Base-by-base conservation (phyloP, 1,140 invertebrate species). In the Bombyx mandarina region DNA sequence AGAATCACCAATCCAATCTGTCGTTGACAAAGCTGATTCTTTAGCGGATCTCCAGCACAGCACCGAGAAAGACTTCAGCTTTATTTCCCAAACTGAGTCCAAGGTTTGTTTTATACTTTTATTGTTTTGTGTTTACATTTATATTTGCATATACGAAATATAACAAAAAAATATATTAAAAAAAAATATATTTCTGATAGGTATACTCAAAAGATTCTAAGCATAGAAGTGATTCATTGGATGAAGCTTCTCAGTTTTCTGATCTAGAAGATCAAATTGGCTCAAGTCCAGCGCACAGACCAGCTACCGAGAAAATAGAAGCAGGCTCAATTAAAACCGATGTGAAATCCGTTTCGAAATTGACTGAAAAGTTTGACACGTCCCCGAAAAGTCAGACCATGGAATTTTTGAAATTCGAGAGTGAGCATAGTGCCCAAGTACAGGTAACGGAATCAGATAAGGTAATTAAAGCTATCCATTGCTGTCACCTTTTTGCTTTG, bases 241-340 rank as follows among this genome's bases (percentile, higher is more conserved):
- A 89, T 54, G 88, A 89, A 78, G 69, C 85, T 0, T 89, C 88
- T n/a, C 88, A 89, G 56, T 89, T 89, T 73, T 89, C 88, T 9
- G 88, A 89, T 56, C 75, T 89, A 67, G 88, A 88, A 62, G 88
- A 89, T 59, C 88, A 89, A 69, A 79, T 86, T 35, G 86, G 83
- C 10, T 69, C 76, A 54, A 87, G 84, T 63, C 84, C 84, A 51
- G 77, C 80, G 4, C 82, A 82, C 45, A 77, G 63, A 57, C 73
- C 76, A 42, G 18, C 58, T 2, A 44, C 60, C n/a, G 76, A 81
- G 26, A 79, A 70, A 66, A 35, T 35, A 35, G 26, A 35, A 35
- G 26, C 26, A 3, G 4, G 26, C 26, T 35, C 26, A 35, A 35
- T 5, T 35, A 69, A 62, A 57, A 51, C 57, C n/a, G 69, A 70